Conservation (phyloP, 2,797 vertebrate species). For the Peromyscus attwateri region DNA sequence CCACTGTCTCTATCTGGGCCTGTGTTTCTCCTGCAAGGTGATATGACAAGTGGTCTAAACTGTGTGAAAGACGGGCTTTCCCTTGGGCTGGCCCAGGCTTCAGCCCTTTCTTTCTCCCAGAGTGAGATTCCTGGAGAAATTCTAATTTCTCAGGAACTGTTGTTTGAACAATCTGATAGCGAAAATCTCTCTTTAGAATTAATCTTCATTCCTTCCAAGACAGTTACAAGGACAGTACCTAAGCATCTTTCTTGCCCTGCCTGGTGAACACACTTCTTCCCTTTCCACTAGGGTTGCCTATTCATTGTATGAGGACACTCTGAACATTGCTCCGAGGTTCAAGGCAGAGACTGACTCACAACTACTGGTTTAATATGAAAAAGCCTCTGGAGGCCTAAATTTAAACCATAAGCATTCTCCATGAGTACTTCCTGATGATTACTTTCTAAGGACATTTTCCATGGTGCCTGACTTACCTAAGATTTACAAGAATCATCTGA, state of each 20-base stretch:
- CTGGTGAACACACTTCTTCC: not conserved
- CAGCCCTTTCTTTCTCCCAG: not conserved
- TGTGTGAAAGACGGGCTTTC: not conserved
- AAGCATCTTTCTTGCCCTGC: not conserved
- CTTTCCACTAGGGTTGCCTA: not conserved
- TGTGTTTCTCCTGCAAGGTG: not conserved
- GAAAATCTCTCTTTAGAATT: not conserved
- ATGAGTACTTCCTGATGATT: not conserved
- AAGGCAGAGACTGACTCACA: not conserved
- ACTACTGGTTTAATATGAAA: not conserved
- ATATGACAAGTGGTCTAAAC: not conserved
- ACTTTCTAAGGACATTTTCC: not conserved
- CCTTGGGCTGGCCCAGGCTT: not conserved
- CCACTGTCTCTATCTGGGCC: not conserved
- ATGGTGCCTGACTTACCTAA: not conserved
- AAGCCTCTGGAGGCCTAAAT: not conserved
- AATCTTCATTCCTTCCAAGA: not conserved
- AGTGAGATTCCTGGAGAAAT: not conserved
- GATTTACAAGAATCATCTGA: not conserved
- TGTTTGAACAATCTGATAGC: not conserved
- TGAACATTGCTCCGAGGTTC: not conserved
- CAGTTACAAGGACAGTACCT: not conserved
- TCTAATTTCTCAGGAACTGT: not conserved
- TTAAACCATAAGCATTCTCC: constrained; percentile 9
- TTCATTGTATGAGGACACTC: not conserved